A percentile compares a stretch with the other conserved stretches of the same genome.
phyloP scores from a whole-genome alignment of 2,113 vertebrate species.

The Nerophis lumbriciformis region DNA sequence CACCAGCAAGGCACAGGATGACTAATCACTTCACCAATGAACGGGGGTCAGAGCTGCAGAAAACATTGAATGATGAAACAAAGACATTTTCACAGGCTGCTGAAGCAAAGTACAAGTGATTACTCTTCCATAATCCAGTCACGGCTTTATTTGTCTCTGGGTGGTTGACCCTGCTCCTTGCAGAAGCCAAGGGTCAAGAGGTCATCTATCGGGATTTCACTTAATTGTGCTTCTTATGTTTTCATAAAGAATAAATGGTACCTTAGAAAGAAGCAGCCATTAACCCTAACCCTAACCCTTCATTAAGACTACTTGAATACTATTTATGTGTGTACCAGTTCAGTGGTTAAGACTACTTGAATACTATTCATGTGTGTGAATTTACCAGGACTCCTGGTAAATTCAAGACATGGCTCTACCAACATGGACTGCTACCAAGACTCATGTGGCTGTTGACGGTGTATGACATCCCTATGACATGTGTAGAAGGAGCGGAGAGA shows the following conservation, averaged over 20 bases:
- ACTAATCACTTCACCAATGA: slow-evolving; percentile 7
- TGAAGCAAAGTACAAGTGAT: slow-evolving; percentile 22
- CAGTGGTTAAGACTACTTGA: no score
- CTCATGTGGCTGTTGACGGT: no score
- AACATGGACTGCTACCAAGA: no score
- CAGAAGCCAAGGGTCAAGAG: slow-evolving; percentile 3
- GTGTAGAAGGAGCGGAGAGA: no score
- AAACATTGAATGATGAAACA: slow-evolving; percentile 34
- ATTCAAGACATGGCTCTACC: no score
- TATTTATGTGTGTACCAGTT: no score
- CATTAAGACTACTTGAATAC: no score
- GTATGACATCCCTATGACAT: no score
- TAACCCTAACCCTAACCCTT: no score
- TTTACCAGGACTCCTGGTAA: no score
- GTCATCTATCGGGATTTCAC: slow-evolving; percentile 2
- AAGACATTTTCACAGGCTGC: slow-evolving; percentile 1
- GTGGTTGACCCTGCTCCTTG: not conserved
- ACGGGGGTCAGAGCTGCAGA: slow-evolving; percentile 19
- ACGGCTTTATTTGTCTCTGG: slow-evolving; percentile 7
- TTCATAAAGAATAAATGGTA: not conserved
- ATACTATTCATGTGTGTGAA: no score
- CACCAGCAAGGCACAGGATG: no score
- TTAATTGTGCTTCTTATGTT: not conserved
- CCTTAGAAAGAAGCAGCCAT: not conserved
- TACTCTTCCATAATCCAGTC: slow-evolving; percentile 14